phyloP scores from a whole-genome alignment of 2,888 invertebrate genomes.

The Sphecodes monilicornis region DNA sequence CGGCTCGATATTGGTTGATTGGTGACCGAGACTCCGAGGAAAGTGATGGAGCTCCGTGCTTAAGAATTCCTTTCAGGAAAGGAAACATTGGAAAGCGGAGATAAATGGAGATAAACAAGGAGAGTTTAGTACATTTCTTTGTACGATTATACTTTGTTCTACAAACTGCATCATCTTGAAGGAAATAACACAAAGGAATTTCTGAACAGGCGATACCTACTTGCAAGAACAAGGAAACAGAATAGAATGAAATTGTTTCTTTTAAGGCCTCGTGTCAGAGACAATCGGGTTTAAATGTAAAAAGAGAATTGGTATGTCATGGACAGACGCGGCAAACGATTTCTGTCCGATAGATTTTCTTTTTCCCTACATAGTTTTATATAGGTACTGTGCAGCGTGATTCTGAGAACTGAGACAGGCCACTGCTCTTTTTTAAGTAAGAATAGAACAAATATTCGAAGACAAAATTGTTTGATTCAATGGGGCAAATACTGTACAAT shows the following conservation, averaged over 20 bases:
- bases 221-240: not conserved
- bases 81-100: not conserved
- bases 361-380: not conserved
- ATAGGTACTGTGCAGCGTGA: no score
- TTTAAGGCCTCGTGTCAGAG: no score
- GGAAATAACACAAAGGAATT: not conserved
- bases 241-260: not conserved
- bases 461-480: no score
- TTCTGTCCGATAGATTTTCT: not conserved
- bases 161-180: not conserved
- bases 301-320: not conserved
- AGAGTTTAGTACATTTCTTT: not conserved
- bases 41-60: not conserved
- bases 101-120: not conserved
- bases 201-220: not conserved
- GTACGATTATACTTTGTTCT: not conserved
- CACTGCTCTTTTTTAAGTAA: no score
- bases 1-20: not conserved
- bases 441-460: no score
- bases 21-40: not conserved
- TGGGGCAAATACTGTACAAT: no score
- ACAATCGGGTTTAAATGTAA: not conserved
- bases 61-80: not conserved
- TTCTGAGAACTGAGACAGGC: no score
- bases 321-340: not conserved